These are phyloP conservation scores for Rugalucina vietnamica DNA, from an alignment of 2,888 invertebrate genomes.

Conservation along the genomic window DNA sequence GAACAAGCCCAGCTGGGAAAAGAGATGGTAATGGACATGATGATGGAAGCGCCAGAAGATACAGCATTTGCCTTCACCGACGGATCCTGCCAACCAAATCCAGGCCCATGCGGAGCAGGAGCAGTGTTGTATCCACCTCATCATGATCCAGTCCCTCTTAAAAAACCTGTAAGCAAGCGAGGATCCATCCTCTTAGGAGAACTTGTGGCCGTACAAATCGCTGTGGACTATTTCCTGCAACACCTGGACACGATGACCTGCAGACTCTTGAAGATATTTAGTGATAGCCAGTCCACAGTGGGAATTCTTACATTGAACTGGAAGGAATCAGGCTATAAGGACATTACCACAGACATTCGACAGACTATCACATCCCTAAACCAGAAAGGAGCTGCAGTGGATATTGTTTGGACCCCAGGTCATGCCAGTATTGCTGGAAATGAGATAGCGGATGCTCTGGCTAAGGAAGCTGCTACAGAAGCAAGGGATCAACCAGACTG, in stretches of 20 bases:
- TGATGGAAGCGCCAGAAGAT: constrained; percentile 8
- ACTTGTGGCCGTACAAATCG: constrained; percentile 29
- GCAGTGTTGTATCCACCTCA: too few species aligned
- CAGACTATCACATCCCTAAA: not conserved
- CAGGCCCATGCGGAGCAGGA: too few species aligned
- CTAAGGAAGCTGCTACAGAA: too few species aligned
- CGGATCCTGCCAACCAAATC: not conserved
- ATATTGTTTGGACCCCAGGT: constrained; percentile 2
- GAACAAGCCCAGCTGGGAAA: constrained; percentile 24
- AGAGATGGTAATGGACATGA: not conserved
- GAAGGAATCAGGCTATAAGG: constrained; percentile 3
- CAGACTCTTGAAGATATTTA: not conserved
- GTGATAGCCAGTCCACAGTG: constrained; percentile 23
- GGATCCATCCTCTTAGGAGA: constrained; percentile 32
- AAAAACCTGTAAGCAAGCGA: constrained; percentile 5
- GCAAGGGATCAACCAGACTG: too few species aligned
- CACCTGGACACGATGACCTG: not conserved
- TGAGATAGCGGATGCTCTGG: too few species aligned
- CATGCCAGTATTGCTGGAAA: too few species aligned
- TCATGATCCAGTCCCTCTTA: too few species aligned
- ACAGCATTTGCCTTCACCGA: not conserved
- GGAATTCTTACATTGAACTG: constrained; percentile 18
- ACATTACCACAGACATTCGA: constrained; percentile 9
- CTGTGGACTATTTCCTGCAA: constrained; percentile 7
- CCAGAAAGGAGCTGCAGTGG: not conserved